Evolutionary conservation across 2,113 vertebrate species (phyloP).

Genomic region (Pteronura brasiliensis): DNA sequence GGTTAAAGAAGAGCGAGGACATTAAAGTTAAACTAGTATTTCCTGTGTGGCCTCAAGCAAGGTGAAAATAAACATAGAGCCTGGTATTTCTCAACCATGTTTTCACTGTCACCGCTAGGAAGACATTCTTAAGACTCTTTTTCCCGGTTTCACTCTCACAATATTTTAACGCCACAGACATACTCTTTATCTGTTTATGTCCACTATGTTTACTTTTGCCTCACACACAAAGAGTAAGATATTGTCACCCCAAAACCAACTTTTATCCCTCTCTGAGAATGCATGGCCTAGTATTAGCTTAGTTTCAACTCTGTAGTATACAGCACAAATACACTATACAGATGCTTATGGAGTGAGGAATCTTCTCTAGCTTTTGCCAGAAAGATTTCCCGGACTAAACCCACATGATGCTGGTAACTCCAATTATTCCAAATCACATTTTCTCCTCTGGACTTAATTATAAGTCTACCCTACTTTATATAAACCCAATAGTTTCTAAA

Average conservation of each 20-base stretch:
- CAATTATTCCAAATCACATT: not conserved
- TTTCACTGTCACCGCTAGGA: not conserved
- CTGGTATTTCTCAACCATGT: not conserved
- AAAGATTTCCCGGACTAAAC: not conserved
- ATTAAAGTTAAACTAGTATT: not conserved
- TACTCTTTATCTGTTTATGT: not conserved
- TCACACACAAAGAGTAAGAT: not conserved
- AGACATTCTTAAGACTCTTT: not conserved
- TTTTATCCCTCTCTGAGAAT: not conserved
- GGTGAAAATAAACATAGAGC: not conserved
- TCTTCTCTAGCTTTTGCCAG: not conserved
- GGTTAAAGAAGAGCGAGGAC: not conserved
- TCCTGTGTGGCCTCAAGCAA: not conserved
- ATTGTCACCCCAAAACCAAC: not conserved
- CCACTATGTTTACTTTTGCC: not conserved
- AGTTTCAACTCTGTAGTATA: not conserved
- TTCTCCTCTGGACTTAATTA: not conserved
- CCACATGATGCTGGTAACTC: not conserved
- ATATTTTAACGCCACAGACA: not conserved
- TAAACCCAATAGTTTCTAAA: not conserved
- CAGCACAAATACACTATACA: not conserved
- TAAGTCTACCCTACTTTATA: not conserved
- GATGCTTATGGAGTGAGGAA: not conserved
- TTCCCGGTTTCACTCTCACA: not conserved
- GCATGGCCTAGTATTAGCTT: not conserved